Percentiles rank a stretch among this genome's conserved stretches.
Conservation (phyloP, 2,797 vertebrate genomes). For the Galago senegalensis region DNA sequence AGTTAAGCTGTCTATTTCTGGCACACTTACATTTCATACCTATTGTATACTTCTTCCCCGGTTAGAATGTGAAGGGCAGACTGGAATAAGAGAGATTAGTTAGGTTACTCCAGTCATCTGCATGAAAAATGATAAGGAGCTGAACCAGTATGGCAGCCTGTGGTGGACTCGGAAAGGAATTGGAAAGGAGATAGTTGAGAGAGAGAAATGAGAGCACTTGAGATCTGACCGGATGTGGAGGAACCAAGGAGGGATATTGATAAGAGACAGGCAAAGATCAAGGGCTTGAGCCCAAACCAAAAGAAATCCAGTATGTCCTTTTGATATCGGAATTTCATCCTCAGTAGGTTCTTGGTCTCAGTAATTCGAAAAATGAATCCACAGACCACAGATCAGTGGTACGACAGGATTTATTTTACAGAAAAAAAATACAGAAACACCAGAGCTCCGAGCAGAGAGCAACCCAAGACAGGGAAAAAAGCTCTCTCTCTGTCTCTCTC, state of each 20-base stretch:
- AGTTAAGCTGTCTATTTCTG: slow-evolving; percentile 24
- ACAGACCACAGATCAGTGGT: no score
- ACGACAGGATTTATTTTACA: no score
- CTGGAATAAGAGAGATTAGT: background rate
- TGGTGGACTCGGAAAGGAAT: background rate
- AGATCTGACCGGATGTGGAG: background rate
- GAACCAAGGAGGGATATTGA: background rate
- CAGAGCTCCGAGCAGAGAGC: no score
- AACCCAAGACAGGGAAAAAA: no score
- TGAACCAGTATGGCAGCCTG: background rate
- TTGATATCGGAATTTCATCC: no score
- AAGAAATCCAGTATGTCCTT: background rate
- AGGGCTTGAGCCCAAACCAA: background rate
- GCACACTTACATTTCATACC: background rate
- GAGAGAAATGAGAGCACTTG: background rate
- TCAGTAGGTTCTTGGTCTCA: no score
- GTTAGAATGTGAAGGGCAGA: background rate
- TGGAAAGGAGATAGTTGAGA: background rate
- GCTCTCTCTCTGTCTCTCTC: no score
- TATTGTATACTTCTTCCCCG: background rate
- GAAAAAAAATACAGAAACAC: no score
- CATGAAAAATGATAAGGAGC: background rate
- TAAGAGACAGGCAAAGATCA: slow-evolving; percentile 6
- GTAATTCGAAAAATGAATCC: no score
- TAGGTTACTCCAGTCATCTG: background rate